Percentiles rank a stretch among this genome's conserved stretches.
phyloP scores from a whole-genome alignment of 2,797 vertebrate species.

The Aselliscus stoliczkanus region DNA sequence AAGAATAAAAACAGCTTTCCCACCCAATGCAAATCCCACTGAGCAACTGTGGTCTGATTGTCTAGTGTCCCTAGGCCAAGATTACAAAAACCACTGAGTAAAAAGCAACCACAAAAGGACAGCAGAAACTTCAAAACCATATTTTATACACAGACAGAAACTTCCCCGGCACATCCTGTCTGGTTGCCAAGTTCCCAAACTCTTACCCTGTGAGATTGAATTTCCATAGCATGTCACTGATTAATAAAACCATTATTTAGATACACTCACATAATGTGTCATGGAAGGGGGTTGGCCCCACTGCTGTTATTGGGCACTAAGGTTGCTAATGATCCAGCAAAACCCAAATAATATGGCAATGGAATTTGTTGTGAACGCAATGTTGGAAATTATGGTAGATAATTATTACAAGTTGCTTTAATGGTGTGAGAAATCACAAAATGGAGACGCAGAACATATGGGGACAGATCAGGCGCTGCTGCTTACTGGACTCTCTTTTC shows the following conservation, averaged over 20 bases:
- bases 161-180: neutral
- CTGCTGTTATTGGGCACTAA: neutral
- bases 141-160: neutral
- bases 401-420: neutral
- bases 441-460: neutral
- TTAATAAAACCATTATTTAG: neutral
- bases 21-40: neutral
- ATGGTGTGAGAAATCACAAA: neutral
- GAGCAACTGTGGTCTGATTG: neutral
- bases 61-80: slow-evolving; percentile 25
- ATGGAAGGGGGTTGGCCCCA: neutral
- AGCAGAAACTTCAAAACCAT: slow-evolving; percentile 23
- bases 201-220: neutral
- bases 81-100: neutral
- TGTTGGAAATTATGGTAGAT: neutral
- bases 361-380: neutral
- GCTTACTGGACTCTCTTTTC: neutral
- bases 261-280: neutral
- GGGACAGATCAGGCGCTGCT: neutral
- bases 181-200: neutral
- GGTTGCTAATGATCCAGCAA: neutral
- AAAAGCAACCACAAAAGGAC: neutral
- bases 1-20: neutral
- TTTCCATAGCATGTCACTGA: neutral
- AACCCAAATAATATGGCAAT: neutral